Percentiles rank a stretch among this genome's conserved stretches.
These are phyloP conservation scores for Felis catus DNA, from an alignment of 2,113 vertebrate genomes.

Conservation along the genomic window DNA sequence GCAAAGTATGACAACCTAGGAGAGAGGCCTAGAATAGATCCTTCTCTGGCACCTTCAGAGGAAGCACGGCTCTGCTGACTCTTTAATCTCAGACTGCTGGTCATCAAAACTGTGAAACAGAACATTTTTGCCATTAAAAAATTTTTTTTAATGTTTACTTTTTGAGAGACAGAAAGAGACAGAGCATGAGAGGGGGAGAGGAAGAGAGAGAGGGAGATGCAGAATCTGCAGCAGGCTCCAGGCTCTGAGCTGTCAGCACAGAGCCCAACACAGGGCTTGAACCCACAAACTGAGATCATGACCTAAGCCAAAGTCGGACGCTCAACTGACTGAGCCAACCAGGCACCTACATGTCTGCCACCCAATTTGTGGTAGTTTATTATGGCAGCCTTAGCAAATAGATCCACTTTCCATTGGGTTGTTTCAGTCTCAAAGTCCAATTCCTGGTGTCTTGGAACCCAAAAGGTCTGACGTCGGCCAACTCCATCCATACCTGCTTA, in stretches of 20 bases:
- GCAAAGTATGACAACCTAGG: background rate
- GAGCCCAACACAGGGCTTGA: too few relatives aligned
- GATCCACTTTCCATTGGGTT: background rate
- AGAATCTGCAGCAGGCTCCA: too few relatives aligned
- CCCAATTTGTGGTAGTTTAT: background rate
- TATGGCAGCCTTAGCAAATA: background rate
- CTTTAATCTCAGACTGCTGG: background rate
- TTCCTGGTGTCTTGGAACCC: background rate
- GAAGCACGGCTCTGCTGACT: background rate
- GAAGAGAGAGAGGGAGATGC: too few relatives aligned
- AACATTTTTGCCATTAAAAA: background rate
- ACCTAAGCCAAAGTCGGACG: too few relatives aligned
- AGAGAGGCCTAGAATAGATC: background rate
- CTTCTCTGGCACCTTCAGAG: background rate
- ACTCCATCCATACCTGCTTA: background rate
- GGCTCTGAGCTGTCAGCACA: too few relatives aligned
- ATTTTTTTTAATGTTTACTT: too few relatives aligned
- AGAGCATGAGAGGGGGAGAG: too few relatives aligned
- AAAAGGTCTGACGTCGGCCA: background rate
- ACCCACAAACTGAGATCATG: too few relatives aligned
- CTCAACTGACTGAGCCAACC: too few relatives aligned
- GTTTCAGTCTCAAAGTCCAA: background rate
- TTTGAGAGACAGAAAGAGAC: too few relatives aligned
- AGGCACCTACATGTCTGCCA: background rate
- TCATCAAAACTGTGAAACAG: background rate